Base-by-base conservation (phyloP, 2,888 invertebrate genomes). In the Melinaea marsaeus region DNA sequence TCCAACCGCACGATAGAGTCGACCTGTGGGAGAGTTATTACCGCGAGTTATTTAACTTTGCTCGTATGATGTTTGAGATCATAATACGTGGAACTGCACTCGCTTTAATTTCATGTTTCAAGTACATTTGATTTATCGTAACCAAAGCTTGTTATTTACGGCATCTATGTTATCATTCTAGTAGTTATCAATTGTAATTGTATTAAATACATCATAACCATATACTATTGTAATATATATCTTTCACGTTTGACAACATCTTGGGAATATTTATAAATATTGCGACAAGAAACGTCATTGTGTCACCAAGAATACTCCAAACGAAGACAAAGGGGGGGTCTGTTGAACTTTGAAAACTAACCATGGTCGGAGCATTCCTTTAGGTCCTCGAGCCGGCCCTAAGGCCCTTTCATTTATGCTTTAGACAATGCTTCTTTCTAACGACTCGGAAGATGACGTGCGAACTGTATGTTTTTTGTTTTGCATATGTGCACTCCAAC, bases 361-460 rank as follows among this genome's bases (percentile, higher is more conserved):
- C 56, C 13, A 22, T 42, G 56, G 37, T 5, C 42, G 56, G 56
- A 37, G 42, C 56, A 42, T 37, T 45, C 11, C 13, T 55, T 60
- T 33, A 51, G 32, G 51, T 51, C 51, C 51, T 51, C 51, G 32
- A 51, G 51, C 32, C 51, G 51, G 42, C 51, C 51, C 51, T 51
- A n/a, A 51, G 51, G 51, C 51, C 51, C 32, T 51, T 32, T 32
- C n/a, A 51, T 51, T 51, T 51, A 51, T 51, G 51, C 11, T 37
- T 32, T 57, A 63, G 58, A 65, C 65, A 65, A 65, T 65, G 60
- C 33, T 54, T 60, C 58, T 60, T 63, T 60, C 60, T 63, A 63
- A 63, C 57, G 65, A 62, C 54, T 57, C 51, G 54, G 62, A 65
- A 62, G 55, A 45, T 42, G 51, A 51, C 51, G 13, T 51, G 51